Percentiles rank a stretch among this genome's conserved stretches.
These are phyloP conservation scores for Falcaria lacertinaria DNA, from an alignment of 2,888 invertebrate genomes.

Conservation along the genomic window DNA sequence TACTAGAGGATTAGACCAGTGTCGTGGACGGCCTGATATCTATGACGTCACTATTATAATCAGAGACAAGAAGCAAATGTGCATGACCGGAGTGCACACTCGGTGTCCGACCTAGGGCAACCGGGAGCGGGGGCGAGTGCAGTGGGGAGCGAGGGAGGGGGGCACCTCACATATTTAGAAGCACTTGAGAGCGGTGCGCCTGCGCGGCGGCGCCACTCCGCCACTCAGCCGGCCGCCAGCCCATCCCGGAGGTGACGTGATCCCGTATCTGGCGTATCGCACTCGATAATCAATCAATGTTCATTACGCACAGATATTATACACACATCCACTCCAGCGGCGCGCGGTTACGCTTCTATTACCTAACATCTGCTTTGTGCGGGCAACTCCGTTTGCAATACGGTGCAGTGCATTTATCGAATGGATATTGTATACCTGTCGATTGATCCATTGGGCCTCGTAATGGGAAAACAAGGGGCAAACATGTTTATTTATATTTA, in stretches of 20 bases:
- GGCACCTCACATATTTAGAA: constrained; percentile 36
- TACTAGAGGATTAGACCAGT: too few relatives aligned
- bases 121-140: constrained; percentile 10
- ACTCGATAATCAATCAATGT: constrained; percentile 60
- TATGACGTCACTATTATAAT: too few relatives aligned
- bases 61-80: background rate
- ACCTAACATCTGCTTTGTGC: constrained; percentile 3
- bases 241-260: constrained; percentile 8
- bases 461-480: too few relatives aligned
- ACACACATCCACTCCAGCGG: constrained; percentile 12
- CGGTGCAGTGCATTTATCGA: background rate
- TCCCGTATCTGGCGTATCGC: constrained; percentile 36
- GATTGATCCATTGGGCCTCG: too few relatives aligned
- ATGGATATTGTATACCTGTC: too few relatives aligned
- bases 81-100: background rate
- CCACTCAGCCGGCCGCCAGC: constrained; percentile 3
- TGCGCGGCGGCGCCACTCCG: constrained; percentile 20
- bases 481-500: too few relatives aligned
- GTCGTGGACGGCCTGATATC: too few relatives aligned
- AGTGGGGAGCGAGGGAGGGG: constrained; percentile 15
- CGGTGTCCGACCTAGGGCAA: constrained; percentile 40
- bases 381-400: background rate
- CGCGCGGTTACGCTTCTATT: constrained; percentile 4
- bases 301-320: constrained; percentile 31
- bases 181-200: constrained; percentile 45